Evolutionary conservation across 2,113 vertebrate genomes (phyloP).

Genomic region (Ctenomys sociabilis): DNA sequence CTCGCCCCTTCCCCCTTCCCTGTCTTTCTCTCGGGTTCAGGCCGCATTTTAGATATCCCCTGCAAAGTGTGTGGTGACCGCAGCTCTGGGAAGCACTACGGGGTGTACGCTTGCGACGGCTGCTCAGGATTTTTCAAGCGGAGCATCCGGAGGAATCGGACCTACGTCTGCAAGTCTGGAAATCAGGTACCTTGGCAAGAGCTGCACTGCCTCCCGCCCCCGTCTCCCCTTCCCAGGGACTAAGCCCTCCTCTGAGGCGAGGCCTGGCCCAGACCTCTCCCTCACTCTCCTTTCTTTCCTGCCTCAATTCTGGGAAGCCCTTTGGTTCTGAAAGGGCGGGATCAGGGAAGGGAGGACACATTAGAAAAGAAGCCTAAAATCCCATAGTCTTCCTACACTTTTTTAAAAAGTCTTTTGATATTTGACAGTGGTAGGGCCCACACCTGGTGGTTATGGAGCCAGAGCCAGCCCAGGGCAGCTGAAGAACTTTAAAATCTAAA

Average conservation of each 20-base stretch:
- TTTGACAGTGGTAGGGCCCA: not conserved
- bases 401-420: not conserved
- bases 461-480: not conserved
- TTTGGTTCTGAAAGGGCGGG: not conserved
- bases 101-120: conserved; percentile 98
- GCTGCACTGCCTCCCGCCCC: not conserved
- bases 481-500: conserved; percentile 20
- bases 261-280: not conserved
- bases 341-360: not conserved
- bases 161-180: conserved; percentile 99
- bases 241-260: not conserved
- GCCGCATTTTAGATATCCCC: conserved; percentile 98
- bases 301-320: not conserved
- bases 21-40: conserved; percentile 83
- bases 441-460: not conserved
- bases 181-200: conserved; percentile 91
- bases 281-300: not conserved
- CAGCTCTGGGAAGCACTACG: conserved; percentile 98
- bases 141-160: conserved; percentile 97
- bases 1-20: conserved; percentile 8
- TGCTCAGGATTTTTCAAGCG: conserved; percentile 99
- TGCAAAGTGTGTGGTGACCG: conserved; percentile 99
- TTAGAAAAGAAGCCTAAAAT: conserved; percentile 38
- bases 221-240: not conserved
- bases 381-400: not conserved